These are phyloP conservation scores for Rallus crepitans DNA, from an alignment of 2,797 vertebrate species.

Conservation along the genomic window DNA sequence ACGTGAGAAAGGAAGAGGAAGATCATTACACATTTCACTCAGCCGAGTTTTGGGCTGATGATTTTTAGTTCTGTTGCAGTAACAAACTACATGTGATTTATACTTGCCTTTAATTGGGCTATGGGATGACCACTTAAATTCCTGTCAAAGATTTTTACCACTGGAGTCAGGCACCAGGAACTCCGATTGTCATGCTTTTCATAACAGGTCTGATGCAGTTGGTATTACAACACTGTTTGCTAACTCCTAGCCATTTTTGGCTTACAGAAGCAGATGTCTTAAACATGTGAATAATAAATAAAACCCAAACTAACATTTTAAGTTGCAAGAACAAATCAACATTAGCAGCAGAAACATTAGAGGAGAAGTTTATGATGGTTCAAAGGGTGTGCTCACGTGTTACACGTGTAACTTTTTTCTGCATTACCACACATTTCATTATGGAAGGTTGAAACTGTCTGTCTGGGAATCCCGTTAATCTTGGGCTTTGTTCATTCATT, in stretches of 20 bases:
- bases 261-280: background rate
- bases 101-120: background rate
- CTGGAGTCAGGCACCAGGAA: background rate
- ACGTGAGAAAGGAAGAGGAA: background rate
- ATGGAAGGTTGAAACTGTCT: background rate
- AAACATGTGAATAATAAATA: background rate
- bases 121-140: background rate
- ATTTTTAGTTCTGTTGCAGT: background rate
- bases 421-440: background rate
- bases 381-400: background rate
- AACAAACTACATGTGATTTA: background rate
- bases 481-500: background rate
- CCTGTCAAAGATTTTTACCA: background rate
- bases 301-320: background rate
- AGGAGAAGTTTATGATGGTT: background rate
- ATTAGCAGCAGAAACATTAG: background rate
- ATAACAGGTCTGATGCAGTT: background rate
- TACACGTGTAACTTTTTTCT: background rate
- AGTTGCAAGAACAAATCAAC: background rate
- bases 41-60: background rate
- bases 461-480: background rate
- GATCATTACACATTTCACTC: background rate
- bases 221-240: background rate
- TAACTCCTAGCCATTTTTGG: background rate
- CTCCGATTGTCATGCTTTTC: background rate